Evolutionary conservation across 92 coral and sea anemone genomes (phyloP), one percentile per base, ranked within the genome.

Genomic region (Epizoanthus stellaris): DNA sequence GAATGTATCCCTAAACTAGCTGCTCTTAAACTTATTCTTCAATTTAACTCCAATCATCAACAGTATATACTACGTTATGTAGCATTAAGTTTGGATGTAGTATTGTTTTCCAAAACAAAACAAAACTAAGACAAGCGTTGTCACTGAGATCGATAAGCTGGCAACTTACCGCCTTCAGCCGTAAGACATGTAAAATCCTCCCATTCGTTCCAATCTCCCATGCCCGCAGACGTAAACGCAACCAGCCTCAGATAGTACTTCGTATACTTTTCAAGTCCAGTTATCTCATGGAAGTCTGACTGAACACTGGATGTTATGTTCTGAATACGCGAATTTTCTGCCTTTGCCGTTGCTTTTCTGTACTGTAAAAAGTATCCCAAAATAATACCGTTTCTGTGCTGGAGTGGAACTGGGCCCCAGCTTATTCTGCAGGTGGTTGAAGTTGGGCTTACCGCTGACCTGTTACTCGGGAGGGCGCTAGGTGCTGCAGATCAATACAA

Each of bases 171-270:
- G 47, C 82, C 90, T 40, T 87, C 87, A 25, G 53, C 82, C 4
- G 90, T 87, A 4, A 62, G 1, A 42, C 83, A 79, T 8, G 43
- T 65, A 17, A 80, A 56, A 15, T 72, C 59, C 43, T 53, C 61
- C 71, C 59, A 62, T 19, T 52, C 21, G 21, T 77, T 61, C 30
- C 36, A 53, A 13, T 4, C 60, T 4, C 90, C 80, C 60, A 62
- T 21, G 20, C 87, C 90, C 64, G 82, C 67, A 54, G 87, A 63
- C 34, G 54, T 87, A 49, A 87, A 87, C 16, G 87, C 90, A 14
- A 64, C 85, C 49, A 87, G 21, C 43, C 56, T 87, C 47, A 87
- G 23, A 39, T 36, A 79, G 75, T 87, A 87, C n/a, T 87, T 80
- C 13, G 74, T 81, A 36, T 61, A 87, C 57, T 81, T 87, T 66